A percentile compares a stretch with the other conserved stretches of the same genome.
Conservation (phyloP, 2,888 invertebrate genomes). For the Sympetrum striolatum region DNA sequence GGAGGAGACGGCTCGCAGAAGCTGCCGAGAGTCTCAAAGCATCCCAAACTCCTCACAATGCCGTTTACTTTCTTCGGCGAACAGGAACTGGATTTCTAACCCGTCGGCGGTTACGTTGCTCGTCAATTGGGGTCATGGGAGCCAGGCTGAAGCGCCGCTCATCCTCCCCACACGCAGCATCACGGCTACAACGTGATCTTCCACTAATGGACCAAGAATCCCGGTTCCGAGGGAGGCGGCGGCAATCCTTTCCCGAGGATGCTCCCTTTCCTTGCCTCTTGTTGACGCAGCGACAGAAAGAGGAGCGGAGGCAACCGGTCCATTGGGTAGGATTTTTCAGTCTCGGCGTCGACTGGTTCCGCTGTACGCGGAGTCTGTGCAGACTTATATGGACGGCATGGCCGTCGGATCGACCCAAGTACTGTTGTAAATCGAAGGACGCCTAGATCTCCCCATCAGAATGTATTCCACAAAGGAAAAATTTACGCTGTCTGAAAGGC, state of each 20-base stretch:
- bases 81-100: background rate
- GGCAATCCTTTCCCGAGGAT: background rate
- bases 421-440: slow-evolving; percentile 26
- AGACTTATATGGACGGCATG: slow-evolving; percentile 14
- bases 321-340: background rate
- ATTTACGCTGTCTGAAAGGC: background rate
- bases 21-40: background rate
- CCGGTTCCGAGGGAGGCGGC: background rate
- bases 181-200: background rate
- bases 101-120: background rate
- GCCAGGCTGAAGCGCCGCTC: background rate
- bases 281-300: background rate
- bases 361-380: background rate
- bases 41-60: background rate
- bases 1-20: background rate
- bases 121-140: background rate
- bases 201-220: background rate
- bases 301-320: background rate
- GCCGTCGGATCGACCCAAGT: slow-evolving; percentile 14
- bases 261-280: background rate
- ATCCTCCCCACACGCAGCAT: background rate
- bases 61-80: background rate
- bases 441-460: background rate
- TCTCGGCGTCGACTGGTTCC: background rate
- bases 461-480: background rate